These are phyloP conservation scores for Camelus dromedarius DNA, from an alignment of 2,113 vertebrate species.

Conservation along the genomic window DNA sequence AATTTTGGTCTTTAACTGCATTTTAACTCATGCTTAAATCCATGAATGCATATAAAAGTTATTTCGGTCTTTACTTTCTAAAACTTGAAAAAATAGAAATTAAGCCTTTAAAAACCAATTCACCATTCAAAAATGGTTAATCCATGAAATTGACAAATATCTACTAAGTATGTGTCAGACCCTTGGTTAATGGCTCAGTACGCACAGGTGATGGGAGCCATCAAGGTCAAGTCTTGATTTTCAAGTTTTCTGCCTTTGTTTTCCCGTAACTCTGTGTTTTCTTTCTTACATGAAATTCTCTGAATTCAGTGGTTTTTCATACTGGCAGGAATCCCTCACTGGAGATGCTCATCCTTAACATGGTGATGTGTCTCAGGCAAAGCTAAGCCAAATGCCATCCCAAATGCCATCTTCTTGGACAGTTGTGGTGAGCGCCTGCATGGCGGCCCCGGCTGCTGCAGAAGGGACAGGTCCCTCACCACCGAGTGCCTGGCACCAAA, in stretches of 20 bases:
- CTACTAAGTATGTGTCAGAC: neutral
- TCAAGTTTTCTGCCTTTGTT: neutral
- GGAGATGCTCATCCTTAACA: neutral
- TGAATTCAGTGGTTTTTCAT: neutral
- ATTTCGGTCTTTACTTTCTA: conserved; percentile 25
- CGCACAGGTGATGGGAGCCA: neutral
- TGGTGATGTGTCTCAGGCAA: neutral
- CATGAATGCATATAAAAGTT: neutral
- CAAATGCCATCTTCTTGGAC: neutral
- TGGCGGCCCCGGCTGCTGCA: neutral
- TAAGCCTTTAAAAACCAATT: conserved; percentile 27
- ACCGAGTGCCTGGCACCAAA: neutral
- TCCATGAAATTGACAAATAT: neutral
- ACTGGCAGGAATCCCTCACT: neutral
- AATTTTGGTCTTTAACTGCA: neutral
- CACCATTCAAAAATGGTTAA: neutral
- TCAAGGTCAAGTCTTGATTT: neutral
- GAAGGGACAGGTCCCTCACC: neutral
- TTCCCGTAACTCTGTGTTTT: neutral
- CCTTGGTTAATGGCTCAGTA: neutral
- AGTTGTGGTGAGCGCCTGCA: neutral
- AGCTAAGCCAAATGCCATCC: neutral
- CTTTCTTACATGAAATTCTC: neutral
- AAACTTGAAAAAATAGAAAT: conserved; percentile 14
- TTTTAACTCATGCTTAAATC: neutral